A percentile compares a stretch with the other conserved stretches of the same genome.
Evolutionary conservation across 2,797 vertebrate genomes (phyloP).

Genomic region (Pyrocephalus nanus): DNA sequence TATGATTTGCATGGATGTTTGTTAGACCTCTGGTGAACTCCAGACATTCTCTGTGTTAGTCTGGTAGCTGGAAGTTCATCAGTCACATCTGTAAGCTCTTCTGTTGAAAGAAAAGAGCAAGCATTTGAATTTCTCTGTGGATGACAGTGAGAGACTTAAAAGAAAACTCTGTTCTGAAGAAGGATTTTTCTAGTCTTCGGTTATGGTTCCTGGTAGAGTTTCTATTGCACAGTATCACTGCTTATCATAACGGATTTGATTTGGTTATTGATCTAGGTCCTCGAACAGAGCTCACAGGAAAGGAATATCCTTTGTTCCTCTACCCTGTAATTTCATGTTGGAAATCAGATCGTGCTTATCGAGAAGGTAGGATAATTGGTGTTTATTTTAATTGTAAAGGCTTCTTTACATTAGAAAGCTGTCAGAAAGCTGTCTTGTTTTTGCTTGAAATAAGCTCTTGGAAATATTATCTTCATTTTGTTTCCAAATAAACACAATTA

Average conservation of each 20-base stretch:
- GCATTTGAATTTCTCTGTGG: background rate
- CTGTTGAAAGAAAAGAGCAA: background rate
- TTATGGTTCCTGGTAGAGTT: background rate
- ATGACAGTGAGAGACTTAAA: constrained; percentile 4
- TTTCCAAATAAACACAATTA: background rate
- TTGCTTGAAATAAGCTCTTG: background rate
- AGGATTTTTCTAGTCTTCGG: background rate
- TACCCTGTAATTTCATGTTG: constrained; percentile 80
- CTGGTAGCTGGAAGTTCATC: background rate
- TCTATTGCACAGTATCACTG: background rate
- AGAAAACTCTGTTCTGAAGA: background rate
- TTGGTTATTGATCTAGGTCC: constrained; percentile 45
- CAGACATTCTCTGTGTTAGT: background rate
- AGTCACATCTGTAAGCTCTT: background rate
- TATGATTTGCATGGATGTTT: background rate
- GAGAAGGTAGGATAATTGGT: constrained; percentile 73
- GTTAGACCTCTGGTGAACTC: background rate
- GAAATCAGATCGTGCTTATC: constrained; percentile 75
- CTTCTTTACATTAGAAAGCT: background rate
- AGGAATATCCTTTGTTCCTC: constrained; percentile 77
- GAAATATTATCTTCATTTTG: background rate
- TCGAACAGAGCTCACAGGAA: constrained; percentile 64
- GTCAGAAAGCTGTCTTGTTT: background rate
- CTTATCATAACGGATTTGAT: background rate
- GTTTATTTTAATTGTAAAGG: background rate